phyloP scores from a whole-genome alignment of 2,888 invertebrate genomes.

The Craniophora ligustri region DNA sequence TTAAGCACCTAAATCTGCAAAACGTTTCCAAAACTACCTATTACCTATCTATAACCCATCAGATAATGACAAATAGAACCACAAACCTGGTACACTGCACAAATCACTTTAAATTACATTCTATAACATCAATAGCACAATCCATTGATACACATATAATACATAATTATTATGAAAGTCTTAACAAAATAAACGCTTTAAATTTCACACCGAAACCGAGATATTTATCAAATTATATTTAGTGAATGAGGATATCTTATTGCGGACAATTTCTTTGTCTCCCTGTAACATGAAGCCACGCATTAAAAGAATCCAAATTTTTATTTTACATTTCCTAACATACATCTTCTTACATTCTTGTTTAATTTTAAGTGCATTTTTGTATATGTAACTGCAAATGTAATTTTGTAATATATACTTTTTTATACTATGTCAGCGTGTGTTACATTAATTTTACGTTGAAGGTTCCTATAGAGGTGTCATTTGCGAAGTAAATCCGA shows the following conservation, averaged over 20 bases:
- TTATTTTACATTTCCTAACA: slow-evolving; percentile 14
- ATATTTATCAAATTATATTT: slow-evolving; percentile 61
- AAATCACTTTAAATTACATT: slow-evolving; percentile 42
- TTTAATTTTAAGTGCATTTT: neutral
- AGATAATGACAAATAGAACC: neutral
- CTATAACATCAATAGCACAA: slow-evolving; percentile 12
- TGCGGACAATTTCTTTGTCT: slow-evolving; percentile 32
- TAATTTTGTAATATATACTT: slow-evolving; percentile 35
- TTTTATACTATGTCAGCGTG: slow-evolving; percentile 37
- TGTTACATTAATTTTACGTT: slow-evolving; percentile 49
- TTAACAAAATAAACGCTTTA: slow-evolving; percentile 46
- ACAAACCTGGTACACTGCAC: slow-evolving; percentile 7
- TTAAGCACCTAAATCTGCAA: too few relatives aligned
- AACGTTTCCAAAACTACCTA: too few relatives aligned
- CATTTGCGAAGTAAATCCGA: slow-evolving; percentile 62
- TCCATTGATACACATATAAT: slow-evolving; percentile 44
- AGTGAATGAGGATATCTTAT: slow-evolving; percentile 45
- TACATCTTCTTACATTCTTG: neutral
- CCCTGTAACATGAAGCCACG: slow-evolving; percentile 37
- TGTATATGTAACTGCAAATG: slow-evolving; percentile 7
- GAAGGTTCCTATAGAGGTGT: slow-evolving; percentile 63
- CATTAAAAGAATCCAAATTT: slow-evolving; percentile 40
- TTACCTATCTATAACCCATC: neutral
- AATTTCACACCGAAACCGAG: slow-evolving; percentile 49
- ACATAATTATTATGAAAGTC: slow-evolving; percentile 14